These are phyloP conservation scores for Cyprinus carpio DNA, from an alignment of 2,113 vertebrate genomes.

Conservation along the genomic window DNA sequence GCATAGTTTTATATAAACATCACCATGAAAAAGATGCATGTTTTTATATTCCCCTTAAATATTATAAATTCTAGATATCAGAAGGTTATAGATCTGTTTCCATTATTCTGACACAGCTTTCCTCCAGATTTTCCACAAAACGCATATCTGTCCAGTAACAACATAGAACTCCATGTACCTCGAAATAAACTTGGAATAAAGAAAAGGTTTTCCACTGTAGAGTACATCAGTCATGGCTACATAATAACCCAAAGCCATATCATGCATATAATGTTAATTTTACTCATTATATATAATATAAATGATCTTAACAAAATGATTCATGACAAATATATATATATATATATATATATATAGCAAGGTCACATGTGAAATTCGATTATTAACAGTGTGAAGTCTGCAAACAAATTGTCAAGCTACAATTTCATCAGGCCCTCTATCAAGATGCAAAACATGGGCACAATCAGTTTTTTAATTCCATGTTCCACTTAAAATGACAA, in stretches of 20 bases:
- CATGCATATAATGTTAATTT: slow-evolving; percentile 41
- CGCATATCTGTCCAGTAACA: slow-evolving; percentile 30
- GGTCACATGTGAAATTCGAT: slow-evolving; percentile 3
- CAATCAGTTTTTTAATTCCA: slow-evolving; percentile 25
- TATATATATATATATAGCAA: too few relatives aligned
- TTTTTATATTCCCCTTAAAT: background rate
- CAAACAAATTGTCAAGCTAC: background rate
- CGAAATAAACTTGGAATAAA: slow-evolving; percentile 19
- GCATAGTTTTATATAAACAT: background rate
- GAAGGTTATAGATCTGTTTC: slow-evolving; percentile 2
- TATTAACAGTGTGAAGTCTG: background rate
- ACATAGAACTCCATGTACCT: slow-evolving; percentile 28
- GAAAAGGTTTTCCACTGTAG: slow-evolving; percentile 18
- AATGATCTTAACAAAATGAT: slow-evolving; percentile 27
- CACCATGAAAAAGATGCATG: background rate
- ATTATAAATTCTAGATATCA: background rate
- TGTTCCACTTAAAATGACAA: slow-evolving; percentile 25
- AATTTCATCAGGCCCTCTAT: slow-evolving; percentile 21
- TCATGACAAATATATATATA: too few relatives aligned
- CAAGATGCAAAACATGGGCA: background rate
- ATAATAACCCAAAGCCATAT: slow-evolving; percentile 40
- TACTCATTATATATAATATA: slow-evolving; percentile 47
- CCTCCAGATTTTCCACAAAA: slow-evolving; percentile 7
- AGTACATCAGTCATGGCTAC: slow-evolving; percentile 41
- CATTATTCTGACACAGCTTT: slow-evolving; percentile 6